These are phyloP conservation scores for Benthosema pterotum DNA, from an alignment of 2,797 vertebrate species.

Conservation along the genomic window DNA sequence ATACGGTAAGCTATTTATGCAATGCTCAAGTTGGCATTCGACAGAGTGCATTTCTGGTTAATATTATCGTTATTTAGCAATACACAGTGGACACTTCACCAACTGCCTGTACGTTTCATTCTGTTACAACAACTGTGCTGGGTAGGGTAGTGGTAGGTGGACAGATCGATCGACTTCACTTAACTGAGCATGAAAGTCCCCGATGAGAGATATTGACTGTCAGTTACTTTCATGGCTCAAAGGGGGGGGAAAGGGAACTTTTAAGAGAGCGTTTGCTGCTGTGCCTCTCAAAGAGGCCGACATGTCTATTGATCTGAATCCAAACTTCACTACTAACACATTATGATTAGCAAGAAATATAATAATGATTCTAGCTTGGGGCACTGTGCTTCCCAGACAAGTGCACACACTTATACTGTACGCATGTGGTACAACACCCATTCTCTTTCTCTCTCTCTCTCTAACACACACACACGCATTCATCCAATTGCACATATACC, in stretches of 20 bases:
- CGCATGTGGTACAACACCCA: too few species aligned
- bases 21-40: background rate
- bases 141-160: slow-evolving; percentile 44
- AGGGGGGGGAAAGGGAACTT: slow-evolving; percentile 63
- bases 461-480: too few species aligned
- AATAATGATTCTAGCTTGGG: too few species aligned
- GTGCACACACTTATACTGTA: too few species aligned
- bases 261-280: slow-evolving; percentile 66
- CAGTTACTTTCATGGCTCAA: slow-evolving; percentile 65
- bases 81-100: slow-evolving; percentile 80
- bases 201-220: slow-evolving; percentile 78
- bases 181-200: slow-evolving; percentile 86
- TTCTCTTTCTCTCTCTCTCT: too few species aligned
- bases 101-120: slow-evolving; percentile 75
- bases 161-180: slow-evolving; percentile 87
- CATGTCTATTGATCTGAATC: background rate
- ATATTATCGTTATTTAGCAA: too few species aligned
- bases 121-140: slow-evolving; percentile 69
- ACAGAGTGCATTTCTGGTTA: too few species aligned
- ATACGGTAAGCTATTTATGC: background rate
- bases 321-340: background rate
- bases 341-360: too few species aligned
- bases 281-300: slow-evolving; percentile 56
- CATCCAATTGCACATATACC: too few species aligned
- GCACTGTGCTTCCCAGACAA: too few species aligned